A percentile compares a stretch with the other conserved stretches of the same genome.
These are phyloP conservation scores for Hermaeophaga mercurialis DNA, from an alignment of 2,888 invertebrate species.

Conservation along the genomic window DNA sequence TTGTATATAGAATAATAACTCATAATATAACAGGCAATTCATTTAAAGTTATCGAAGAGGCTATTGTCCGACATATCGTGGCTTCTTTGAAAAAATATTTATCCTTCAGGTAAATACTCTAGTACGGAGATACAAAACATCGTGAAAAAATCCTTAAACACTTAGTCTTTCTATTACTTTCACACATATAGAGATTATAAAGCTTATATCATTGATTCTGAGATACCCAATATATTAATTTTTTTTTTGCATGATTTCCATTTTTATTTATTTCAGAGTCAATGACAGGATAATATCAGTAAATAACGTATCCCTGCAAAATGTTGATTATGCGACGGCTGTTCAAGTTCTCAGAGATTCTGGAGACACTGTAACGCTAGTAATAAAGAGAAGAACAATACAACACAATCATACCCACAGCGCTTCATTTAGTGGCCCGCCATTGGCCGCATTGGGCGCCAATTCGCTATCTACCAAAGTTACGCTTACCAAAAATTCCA, in stretches of 20 bases:
- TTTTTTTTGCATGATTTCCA: not conserved
- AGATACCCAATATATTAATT: not conserved
- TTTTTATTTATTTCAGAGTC: slow-evolving; percentile 69
- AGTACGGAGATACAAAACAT: too few relatives aligned
- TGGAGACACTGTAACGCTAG: slow-evolving; percentile 85
- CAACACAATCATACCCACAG: slow-evolving; percentile 56
- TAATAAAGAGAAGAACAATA: slow-evolving; percentile 77
- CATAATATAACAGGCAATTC: too few relatives aligned
- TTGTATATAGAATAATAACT: too few relatives aligned
- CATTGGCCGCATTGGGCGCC: slow-evolving; percentile 49
- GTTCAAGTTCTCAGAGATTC: slow-evolving; percentile 91
- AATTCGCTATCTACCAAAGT: slow-evolving; percentile 72
- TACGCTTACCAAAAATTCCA: slow-evolving; percentile 87
- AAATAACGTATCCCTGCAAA: slow-evolving; percentile 94
- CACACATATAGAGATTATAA: too few relatives aligned
- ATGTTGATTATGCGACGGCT: slow-evolving; percentile 95
- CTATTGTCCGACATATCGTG: too few relatives aligned
- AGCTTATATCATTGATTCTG: too few relatives aligned
- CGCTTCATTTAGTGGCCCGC: slow-evolving; percentile 48
- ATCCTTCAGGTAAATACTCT: too few relatives aligned
- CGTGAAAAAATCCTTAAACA: too few relatives aligned
- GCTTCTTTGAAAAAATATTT: too few relatives aligned
- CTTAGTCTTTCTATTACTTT: too few relatives aligned
- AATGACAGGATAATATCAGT: slow-evolving; percentile 97
- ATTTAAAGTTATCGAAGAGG: too few relatives aligned